Evolutionary conservation across 2,888 invertebrate species (phyloP), one percentile per base, ranked within the genome.

Genomic region (Amaurobius ferox): DNA sequence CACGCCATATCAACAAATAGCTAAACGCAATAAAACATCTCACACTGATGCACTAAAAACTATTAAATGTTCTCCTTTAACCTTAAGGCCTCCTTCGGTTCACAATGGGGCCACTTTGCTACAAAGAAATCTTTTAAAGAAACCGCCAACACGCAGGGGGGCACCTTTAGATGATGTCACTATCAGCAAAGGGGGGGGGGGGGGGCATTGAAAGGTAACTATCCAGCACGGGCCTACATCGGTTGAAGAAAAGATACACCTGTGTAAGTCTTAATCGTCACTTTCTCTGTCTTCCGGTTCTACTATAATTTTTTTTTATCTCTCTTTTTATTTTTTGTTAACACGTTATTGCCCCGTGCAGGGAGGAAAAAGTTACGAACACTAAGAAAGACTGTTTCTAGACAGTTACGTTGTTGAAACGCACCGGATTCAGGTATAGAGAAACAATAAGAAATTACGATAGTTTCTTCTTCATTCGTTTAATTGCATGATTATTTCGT

Each of bases 231-330:
- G 61, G 68, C 61, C 61, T 29, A 61, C 55, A 26, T 71, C 61
- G 29, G 26, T 35, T 29, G 61, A 70, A 80, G 68, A 61, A 70
- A 32, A 48, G 55, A 1, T 80, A 73, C 83, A 83, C 83, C 83
- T 77, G 76, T 83, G 64, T 66, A 48, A 71, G 71, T 48, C 76
- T 83, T 83, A 83, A 83, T 77, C 83, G 19, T 68, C 76, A 83
- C 83, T 83, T 83, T 83, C 83, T 76, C 71, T 83, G 55, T 76
- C 81, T 76, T 76, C 70, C 70, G 66, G 74, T 29, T 44, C 48
- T 23, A 23, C 3, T 19, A n/a, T n/a, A n/a, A n/a, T 55, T 55
- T 55, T 23, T 23, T 13, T n/a, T 11, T n/a, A 2, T 44, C 55
- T 23, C 16, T n/a, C 23, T 55, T 55, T 35, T 35, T 35, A 7